These are phyloP conservation scores for Anagrus nilaparvatae DNA, from an alignment of 1,140 invertebrate species.

Conservation along the genomic window DNA sequence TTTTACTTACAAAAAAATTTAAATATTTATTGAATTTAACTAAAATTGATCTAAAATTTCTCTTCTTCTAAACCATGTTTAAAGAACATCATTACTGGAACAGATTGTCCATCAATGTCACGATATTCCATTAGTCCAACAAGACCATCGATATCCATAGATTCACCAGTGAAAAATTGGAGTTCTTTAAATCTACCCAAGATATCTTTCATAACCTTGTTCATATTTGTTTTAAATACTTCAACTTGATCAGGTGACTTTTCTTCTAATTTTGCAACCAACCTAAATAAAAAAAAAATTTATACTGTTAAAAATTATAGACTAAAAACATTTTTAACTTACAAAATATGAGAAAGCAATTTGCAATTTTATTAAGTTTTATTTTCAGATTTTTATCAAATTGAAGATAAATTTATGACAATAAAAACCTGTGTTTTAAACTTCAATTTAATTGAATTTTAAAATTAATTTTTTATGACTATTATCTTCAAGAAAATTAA, in stretches of 20 bases:
- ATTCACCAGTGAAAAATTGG: conserved; percentile 92
- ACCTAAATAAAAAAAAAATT: conserved; percentile 45
- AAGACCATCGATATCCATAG: conserved; percentile 88
- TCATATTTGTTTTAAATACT: conserved; percentile 84
- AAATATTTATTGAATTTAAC: conserved; percentile 20
- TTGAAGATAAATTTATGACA: too few species aligned
- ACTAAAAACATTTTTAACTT: too few species aligned
- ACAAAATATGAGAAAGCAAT: too few species aligned
- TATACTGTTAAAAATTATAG: too few species aligned
- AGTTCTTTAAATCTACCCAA: conserved; percentile 84
- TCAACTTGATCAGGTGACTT: conserved; percentile 73
- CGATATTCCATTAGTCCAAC: conserved; percentile 90
- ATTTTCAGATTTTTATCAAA: too few species aligned
- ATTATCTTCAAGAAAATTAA: too few species aligned
- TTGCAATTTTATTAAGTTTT: too few species aligned
- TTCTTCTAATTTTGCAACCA: conserved; percentile 74
- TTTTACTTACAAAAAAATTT: conserved; percentile 37
- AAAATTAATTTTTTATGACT: background rate
- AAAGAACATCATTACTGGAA: conserved; percentile 87
- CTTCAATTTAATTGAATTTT: background rate
- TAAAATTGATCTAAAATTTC: conserved; percentile 62
- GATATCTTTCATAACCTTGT: conserved; percentile 92
- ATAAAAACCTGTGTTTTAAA: too few species aligned
- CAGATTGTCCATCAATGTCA: conserved; percentile 70
- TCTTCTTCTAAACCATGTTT: conserved; percentile 92